phyloP scores from a whole-genome alignment of 2,797 vertebrate genomes.

The Propithecus perrieri region DNA sequence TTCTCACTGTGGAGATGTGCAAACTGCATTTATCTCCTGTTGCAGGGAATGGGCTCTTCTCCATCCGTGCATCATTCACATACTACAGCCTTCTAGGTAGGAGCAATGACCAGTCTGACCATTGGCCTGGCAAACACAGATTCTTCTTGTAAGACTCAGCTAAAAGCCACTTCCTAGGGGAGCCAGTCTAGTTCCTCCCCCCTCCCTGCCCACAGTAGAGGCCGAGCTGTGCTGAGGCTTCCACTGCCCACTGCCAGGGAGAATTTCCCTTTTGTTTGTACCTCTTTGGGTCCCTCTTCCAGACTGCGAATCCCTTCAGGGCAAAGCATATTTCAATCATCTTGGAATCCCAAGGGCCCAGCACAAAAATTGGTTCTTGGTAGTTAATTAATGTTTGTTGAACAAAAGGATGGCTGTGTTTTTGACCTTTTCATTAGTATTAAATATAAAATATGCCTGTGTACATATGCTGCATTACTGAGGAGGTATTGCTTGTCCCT shows the following conservation, averaged over 20 bases:
- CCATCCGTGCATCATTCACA: no score
- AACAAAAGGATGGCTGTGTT: constrained; percentile 8
- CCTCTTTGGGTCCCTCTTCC: not conserved
- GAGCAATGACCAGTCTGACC: not conserved
- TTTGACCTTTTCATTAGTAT: not conserved
- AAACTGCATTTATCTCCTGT: not conserved
- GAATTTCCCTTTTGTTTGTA: not conserved
- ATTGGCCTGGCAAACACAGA: not conserved
- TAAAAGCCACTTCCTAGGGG: not conserved
- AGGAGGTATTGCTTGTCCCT: not conserved
- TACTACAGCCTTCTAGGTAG: not conserved
- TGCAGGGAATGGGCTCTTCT: not conserved
- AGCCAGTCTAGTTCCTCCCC: not conserved
- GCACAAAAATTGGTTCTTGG: not conserved
- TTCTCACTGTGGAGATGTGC: not conserved
- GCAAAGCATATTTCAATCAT: not conserved
- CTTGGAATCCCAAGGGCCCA: not conserved
- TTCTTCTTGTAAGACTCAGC: not conserved
- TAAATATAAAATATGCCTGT: not conserved
- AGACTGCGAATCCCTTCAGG: not conserved
- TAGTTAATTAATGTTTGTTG: constrained; percentile 40
- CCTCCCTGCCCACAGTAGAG: not conserved
- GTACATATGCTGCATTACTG: not conserved
- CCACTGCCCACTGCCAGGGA: not conserved
- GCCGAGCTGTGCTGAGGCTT: not conserved